Conservation (phyloP, 2,113 vertebrate species). For the Talpa occidentalis region DNA sequence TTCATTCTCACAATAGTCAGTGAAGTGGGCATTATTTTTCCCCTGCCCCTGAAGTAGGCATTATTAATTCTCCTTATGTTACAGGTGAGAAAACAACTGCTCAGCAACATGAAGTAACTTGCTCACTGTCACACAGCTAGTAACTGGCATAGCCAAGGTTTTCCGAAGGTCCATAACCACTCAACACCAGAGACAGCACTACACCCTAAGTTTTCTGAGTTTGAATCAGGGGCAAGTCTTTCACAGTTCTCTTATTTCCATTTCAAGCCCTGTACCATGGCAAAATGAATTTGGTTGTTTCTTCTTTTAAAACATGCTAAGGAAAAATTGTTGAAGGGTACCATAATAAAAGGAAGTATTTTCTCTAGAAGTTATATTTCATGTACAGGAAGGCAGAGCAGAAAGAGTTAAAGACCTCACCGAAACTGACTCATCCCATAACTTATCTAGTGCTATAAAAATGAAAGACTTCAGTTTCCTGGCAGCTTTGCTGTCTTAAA, state of each 20-base stretch:
- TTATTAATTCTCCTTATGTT: neutral
- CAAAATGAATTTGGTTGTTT: constrained; percentile 22
- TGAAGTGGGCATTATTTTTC: neutral
- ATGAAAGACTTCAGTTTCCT: constrained; percentile 59
- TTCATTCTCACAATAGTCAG: neutral
- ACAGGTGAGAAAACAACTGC: neutral
- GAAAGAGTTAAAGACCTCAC: constrained; percentile 41
- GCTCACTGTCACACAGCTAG: neutral
- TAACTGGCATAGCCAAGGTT: neutral
- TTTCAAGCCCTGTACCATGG: neutral
- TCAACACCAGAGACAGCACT: neutral
- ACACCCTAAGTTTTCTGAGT: neutral
- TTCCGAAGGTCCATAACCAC: neutral
- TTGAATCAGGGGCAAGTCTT: neutral
- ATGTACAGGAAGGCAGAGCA: neutral
- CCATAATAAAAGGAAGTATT: neutral
- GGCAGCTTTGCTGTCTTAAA: constrained; percentile 50
- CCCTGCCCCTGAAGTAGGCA: too few species aligned
- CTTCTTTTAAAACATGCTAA: neutral
- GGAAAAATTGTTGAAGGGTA: neutral
- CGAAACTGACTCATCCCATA: neutral
- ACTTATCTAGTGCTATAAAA: constrained; percentile 58
- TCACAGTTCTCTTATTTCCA: neutral
- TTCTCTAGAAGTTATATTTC: neutral
- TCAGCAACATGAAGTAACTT: neutral